Conservation (phyloP, 2,113 vertebrate species). For the human (Homo sapiens) region DNA sequence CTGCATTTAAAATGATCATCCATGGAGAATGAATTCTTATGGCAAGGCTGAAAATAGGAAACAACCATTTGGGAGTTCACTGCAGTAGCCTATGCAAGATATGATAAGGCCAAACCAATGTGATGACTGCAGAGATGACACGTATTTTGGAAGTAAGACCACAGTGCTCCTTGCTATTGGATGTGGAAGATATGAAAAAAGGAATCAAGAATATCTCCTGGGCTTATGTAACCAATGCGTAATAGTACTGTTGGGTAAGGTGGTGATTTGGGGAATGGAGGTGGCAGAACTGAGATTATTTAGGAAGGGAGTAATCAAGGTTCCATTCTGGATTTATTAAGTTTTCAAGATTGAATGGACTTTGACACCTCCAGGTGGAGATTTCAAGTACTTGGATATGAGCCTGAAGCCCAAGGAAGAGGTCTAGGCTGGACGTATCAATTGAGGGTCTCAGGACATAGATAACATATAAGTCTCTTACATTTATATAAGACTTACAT, state of each 20-base stretch:
- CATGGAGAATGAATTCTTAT: background rate
- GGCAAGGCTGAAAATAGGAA: background rate
- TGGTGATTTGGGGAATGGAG: no score
- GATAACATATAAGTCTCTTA: background rate
- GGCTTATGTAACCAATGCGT: background rate
- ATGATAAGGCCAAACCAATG: background rate
- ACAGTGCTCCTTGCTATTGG: background rate
- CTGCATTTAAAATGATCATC: background rate
- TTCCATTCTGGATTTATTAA: background rate
- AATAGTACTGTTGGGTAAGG: background rate
- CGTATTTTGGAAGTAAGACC: background rate
- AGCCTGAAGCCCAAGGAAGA: background rate
- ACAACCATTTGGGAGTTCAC: background rate
- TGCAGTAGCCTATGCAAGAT: background rate
- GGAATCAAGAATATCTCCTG: background rate
- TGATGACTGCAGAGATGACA: background rate
- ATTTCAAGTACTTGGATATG: background rate
- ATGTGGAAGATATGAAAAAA: background rate
- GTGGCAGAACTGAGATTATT: background rate
- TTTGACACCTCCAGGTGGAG: background rate
- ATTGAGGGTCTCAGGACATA: background rate
- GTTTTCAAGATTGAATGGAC: background rate
- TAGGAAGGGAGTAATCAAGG: background rate
- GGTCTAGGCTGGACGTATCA: background rate
- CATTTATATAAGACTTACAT: no score